A percentile compares a stretch with the other conserved stretches of the same genome.
Conservation (phyloP, 1,140 invertebrate genomes). For the Ceratina calcarata region DNA sequence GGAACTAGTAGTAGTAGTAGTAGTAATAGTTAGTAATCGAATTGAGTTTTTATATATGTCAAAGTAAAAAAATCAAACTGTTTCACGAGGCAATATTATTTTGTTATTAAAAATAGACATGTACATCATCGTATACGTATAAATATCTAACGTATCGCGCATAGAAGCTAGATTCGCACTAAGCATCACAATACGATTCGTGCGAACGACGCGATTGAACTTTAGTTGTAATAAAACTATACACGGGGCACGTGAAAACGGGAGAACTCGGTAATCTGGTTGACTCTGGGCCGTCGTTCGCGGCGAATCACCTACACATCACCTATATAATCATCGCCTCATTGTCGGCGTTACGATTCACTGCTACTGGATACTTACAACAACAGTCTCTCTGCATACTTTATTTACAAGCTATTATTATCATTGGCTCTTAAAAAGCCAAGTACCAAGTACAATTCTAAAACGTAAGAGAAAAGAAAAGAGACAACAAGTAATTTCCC, state of each 20-base stretch:
- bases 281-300: too few species aligned
- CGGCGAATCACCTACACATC: too few species aligned
- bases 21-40: too few species aligned
- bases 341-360: too few species aligned
- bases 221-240: slow-evolving; percentile 17
- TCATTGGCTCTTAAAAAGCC: not conserved
- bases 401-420: slow-evolving; percentile 38
- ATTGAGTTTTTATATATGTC: not conserved
- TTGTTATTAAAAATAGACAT: slow-evolving; percentile 47
- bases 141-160: slow-evolving; percentile 16
- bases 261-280: too few species aligned
- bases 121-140: slow-evolving; percentile 3
- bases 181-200: slow-evolving; percentile 1
- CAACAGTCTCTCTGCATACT: too few species aligned
- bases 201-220: slow-evolving; percentile 16
- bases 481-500: slow-evolving; percentile 1
- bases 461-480: not conserved
- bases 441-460: not conserved
- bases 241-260: too few species aligned
- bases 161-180: slow-evolving; percentile 37
- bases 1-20: not conserved
- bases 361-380: too few species aligned
- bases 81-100: slow-evolving; percentile 21
- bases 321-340: too few species aligned
- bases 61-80: slow-evolving; percentile 37